Percentiles rank a stretch among this genome's conserved stretches.
Conservation (phyloP, 1,140 invertebrate species). For the Theocolax elegans region DNA sequence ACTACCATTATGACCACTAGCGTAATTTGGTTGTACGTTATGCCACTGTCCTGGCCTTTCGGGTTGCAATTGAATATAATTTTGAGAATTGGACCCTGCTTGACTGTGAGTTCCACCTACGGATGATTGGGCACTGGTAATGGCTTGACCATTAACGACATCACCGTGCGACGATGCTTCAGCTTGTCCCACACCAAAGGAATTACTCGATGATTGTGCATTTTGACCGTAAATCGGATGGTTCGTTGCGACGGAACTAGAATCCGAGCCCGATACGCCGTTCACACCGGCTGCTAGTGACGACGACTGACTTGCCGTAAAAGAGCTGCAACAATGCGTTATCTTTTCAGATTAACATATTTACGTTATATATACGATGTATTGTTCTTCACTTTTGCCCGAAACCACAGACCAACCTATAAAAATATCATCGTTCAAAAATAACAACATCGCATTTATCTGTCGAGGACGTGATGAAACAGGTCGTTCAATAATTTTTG, state of each 20-base stretch:
- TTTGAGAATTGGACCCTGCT: slow-evolving; percentile 45
- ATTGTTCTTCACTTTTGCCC: no score
- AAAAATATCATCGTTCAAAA: no score
- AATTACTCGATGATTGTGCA: slow-evolving; percentile 51
- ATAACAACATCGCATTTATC: no score
- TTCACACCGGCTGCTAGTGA: slow-evolving; percentile 52
- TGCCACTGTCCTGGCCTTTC: not conserved
- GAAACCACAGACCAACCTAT: no score
- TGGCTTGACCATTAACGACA: slow-evolving; percentile 54
- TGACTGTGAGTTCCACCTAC: slow-evolving; percentile 50
- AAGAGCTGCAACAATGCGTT: slow-evolving; percentile 41
- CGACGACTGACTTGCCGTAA: slow-evolving; percentile 58
- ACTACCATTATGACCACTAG: slow-evolving; percentile 7
- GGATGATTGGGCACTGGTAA: slow-evolving; percentile 54
- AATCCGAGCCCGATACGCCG: slow-evolving; percentile 51
- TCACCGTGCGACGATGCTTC: slow-evolving; percentile 53
- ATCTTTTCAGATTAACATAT: no score
- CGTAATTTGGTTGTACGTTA: not conserved
- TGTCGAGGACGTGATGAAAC: no score
- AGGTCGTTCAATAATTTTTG: no score
- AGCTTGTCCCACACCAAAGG: slow-evolving; percentile 52
- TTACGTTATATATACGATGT: no score
- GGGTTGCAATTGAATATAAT: not conserved
- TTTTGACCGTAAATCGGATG: slow-evolving; percentile 47
- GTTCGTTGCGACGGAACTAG: slow-evolving; percentile 50